A percentile compares a stretch with the other conserved stretches of the same genome.
Conservation (phyloP, 2,797 vertebrate species). For the Salmo trutta region DNA sequence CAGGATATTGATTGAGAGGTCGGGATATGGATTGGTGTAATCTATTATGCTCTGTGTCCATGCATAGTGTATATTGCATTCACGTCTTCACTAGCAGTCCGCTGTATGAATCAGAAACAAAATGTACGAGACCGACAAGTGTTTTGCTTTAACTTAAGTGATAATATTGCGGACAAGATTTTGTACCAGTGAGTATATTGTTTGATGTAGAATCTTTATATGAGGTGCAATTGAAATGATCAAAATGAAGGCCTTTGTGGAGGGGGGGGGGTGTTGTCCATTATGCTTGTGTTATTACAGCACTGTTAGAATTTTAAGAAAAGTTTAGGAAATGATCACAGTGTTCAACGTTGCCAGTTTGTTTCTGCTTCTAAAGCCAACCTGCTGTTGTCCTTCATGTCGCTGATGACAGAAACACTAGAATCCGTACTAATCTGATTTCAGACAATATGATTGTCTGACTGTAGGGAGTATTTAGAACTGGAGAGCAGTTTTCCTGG, state of each 20-base stretch:
- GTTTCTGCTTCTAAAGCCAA: neutral
- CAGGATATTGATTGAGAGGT: neutral
- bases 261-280: neutral
- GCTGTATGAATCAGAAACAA: slow-evolving; percentile 33
- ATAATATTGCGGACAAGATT: slow-evolving; percentile 13
- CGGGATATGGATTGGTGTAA: neutral
- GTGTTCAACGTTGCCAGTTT: neutral
- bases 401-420: neutral
- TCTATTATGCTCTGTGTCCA: slow-evolving; percentile 44
- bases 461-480: neutral
- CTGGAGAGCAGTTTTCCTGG: neutral
- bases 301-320: neutral
- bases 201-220: slow-evolving; percentile 7
- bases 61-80: slow-evolving; percentile 42
- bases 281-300: neutral
- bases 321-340: too few relatives aligned
- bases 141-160: slow-evolving; percentile 43
- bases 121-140: neutral
- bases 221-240: neutral
- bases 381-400: neutral
- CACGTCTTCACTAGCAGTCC: slow-evolving; percentile 33
- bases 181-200: slow-evolving; percentile 43
- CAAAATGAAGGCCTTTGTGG: neutral
- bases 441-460: neutral
- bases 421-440: neutral